These are phyloP conservation scores for Trissolcus basalis DNA, from an alignment of 1,140 invertebrate species.

Conservation along the genomic window DNA sequence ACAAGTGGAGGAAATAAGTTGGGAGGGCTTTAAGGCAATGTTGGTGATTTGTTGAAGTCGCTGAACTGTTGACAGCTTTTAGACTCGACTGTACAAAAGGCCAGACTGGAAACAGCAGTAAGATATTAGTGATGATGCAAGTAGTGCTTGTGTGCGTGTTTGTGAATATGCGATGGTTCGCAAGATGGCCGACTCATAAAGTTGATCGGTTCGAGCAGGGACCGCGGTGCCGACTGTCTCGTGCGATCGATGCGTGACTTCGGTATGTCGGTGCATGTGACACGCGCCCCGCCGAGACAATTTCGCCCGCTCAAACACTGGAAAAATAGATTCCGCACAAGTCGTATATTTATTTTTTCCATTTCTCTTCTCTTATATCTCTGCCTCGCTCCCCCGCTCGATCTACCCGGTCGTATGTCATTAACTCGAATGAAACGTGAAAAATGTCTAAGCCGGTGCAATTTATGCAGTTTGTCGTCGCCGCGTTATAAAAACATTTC, in stretches of 20 bases:
- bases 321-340: slow-evolving; percentile 47
- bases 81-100: slow-evolving; percentile 63
- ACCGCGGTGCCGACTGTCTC: slow-evolving; percentile 60
- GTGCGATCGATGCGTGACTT: slow-evolving; percentile 70
- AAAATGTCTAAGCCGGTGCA: slow-evolving; percentile 37
- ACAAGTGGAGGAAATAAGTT: background rate
- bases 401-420: slow-evolving; percentile 37
- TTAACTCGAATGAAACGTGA: slow-evolving; percentile 56
- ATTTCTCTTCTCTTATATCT: background rate
- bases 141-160: slow-evolving; percentile 68
- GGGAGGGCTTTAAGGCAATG: background rate
- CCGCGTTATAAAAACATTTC: slow-evolving; percentile 44
- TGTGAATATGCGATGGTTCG: slow-evolving; percentile 71
- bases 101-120: slow-evolving; percentile 62
- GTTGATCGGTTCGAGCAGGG: slow-evolving; percentile 63
- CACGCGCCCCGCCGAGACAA: slow-evolving; percentile 54
- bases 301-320: slow-evolving; percentile 44
- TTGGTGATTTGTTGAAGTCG: background rate
- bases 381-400: slow-evolving; percentile 14
- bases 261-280: slow-evolving; percentile 59
- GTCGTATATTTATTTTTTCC: slow-evolving; percentile 40
- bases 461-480: slow-evolving; percentile 49
- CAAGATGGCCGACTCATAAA: slow-evolving; percentile 75
- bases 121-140: slow-evolving; percentile 66
- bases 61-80: slow-evolving; percentile 54